phyloP scores from a whole-genome alignment of 2,888 invertebrate genomes.

The Steinernema scapterisci region DNA sequence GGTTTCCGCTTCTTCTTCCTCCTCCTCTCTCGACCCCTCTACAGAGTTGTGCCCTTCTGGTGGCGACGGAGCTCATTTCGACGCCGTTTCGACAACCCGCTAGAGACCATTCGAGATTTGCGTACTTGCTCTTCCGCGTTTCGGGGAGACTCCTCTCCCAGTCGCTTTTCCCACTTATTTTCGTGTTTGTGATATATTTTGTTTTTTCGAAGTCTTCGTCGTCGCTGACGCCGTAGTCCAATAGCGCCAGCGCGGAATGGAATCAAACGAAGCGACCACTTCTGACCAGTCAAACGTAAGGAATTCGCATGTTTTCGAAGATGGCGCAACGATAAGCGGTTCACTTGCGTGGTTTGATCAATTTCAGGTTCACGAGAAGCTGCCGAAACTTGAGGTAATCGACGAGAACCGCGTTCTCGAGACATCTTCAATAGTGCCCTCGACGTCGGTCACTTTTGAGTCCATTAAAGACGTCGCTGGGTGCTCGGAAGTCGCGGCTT shows the following conservation, averaged over 20 bases:
- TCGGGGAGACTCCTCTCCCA: no score
- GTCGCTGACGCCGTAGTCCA: background rate
- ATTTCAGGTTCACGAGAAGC: constrained; percentile 12
- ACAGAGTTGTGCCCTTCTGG: no score
- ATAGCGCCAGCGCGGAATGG: background rate
- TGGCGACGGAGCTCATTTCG: no score
- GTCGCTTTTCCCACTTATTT: background rate
- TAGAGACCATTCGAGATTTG: no score
- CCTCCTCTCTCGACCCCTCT: no score
- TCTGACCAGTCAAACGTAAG: constrained; percentile 18
- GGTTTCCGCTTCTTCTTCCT: no score
- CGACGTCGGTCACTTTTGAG: constrained; percentile 26
- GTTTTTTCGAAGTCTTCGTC: background rate
- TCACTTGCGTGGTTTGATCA: background rate
- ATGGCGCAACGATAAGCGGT: background rate
- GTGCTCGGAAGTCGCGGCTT: background rate
- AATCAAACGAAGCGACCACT: constrained; percentile 19
- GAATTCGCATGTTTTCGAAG: background rate
- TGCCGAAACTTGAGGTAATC: constrained; percentile 28
- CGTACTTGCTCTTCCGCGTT: no score
- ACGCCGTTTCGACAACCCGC: no score
- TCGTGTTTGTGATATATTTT: background rate
- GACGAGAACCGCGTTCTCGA: constrained; percentile 21
- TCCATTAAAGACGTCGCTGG: constrained; percentile 5
- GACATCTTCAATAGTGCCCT: constrained; percentile 1